phyloP scores from a whole-genome alignment of 2,113 vertebrate genomes.

The Alligator sinensis region DNA sequence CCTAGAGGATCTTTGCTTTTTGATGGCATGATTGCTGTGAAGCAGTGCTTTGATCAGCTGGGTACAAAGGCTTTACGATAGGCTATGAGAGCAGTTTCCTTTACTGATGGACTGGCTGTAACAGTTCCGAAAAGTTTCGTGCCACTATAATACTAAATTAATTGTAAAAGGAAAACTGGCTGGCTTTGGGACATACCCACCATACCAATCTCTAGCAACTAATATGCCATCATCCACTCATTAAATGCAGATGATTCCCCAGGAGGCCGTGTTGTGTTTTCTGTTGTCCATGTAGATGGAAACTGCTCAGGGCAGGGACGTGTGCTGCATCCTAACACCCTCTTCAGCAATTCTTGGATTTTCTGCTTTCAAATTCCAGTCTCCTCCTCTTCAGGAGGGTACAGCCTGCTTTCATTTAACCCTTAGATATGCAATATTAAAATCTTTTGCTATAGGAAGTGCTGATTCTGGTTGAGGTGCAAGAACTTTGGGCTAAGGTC shows the following conservation, averaged over 20 bases:
- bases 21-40: constrained; percentile 42
- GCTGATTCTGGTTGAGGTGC: neutral
- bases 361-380: neutral
- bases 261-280: neutral
- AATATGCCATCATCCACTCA: neutral
- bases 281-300: neutral
- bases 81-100: constrained; percentile 25
- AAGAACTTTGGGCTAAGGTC: neutral
- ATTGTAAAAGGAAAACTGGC: neutral
- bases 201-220: neutral
- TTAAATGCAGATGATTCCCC: neutral
- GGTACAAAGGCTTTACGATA: constrained; percentile 47
- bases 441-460: neutral
- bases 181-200: neutral
- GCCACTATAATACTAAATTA: constrained; percentile 2
- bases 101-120: constrained; percentile 25
- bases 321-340: neutral
- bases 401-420: neutral
- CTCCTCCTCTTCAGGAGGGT: neutral
- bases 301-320: neutral
- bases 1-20: constrained; percentile 43
- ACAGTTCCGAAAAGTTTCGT: neutral
- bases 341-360: neutral
- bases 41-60: constrained; percentile 65
- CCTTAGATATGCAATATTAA: neutral